Evolutionary conservation across 2,888 invertebrate genomes (phyloP).

Genomic region (Athrips mouffetella): DNA sequence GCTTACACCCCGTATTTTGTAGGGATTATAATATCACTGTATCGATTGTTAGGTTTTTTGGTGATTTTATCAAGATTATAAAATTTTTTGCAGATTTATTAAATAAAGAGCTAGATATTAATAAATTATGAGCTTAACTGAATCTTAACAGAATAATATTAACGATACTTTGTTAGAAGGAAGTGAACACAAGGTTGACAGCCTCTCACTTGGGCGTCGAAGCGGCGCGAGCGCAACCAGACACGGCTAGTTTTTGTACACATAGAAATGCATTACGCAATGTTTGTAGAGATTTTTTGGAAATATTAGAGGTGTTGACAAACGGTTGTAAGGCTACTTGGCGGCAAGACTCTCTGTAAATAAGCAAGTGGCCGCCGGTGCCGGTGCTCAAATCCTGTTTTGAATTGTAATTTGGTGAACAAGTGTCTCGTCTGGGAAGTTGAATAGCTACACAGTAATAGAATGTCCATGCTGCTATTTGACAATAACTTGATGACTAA

Average conservation of each 20-base stretch:
- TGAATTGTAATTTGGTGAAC: not conserved
- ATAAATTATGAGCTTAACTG: conserved; percentile 10
- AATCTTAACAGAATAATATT: conserved; percentile 17
- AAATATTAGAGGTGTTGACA: not conserved
- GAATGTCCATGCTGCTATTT: too few species aligned
- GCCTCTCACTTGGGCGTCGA: conserved; percentile 39
- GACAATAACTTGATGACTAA: too few species aligned
- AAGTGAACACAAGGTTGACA: conserved; percentile 48
- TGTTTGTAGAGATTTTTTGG: conserved; percentile 9
- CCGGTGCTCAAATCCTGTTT: not conserved
- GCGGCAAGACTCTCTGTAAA: not conserved
- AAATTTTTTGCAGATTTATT: too few species aligned
- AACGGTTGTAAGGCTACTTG: conserved; percentile 1
- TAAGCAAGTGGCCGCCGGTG: not conserved
- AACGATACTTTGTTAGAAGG: conserved; percentile 36
- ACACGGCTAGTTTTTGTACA: conserved; percentile 26
- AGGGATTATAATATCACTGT: too few species aligned
- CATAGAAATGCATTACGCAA: conserved; percentile 10
- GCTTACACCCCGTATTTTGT: too few species aligned
- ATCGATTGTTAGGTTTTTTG: too few species aligned
- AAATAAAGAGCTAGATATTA: not conserved
- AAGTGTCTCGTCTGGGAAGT: not conserved
- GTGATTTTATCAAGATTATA: too few species aligned
- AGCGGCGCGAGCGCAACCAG: conserved; percentile 33
- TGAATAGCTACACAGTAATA: too few species aligned